Percentiles rank a stretch among this genome's conserved stretches.
phyloP scores from a whole-genome alignment of 2,888 invertebrate genomes.

The Trilocha varians region DNA sequence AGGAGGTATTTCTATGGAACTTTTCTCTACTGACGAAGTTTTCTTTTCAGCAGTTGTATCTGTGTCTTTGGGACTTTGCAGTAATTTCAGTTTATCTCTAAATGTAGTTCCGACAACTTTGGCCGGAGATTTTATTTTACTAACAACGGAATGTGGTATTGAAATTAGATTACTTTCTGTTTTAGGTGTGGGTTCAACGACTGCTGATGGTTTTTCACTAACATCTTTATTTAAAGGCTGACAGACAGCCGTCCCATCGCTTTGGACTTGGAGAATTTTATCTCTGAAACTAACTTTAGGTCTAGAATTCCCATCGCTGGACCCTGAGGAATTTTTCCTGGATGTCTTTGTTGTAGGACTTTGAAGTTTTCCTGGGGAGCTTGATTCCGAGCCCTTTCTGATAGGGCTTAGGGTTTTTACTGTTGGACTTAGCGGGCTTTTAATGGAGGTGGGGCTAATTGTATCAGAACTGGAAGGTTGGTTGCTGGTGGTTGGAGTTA shows the following conservation, averaged over 20 bases:
- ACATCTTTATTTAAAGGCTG: constrained; percentile 58
- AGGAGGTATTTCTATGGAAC: constrained; percentile 41
- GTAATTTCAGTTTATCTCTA: constrained; percentile 62
- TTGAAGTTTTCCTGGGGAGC: constrained; percentile 63
- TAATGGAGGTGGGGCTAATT: constrained; percentile 64
- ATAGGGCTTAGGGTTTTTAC: constrained; percentile 63
- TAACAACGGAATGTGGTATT: constrained; percentile 67
- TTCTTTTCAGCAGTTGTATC: constrained; percentile 45
- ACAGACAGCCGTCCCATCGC: constrained; percentile 61
- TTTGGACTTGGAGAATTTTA: constrained; percentile 73
- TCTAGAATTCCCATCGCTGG: constrained; percentile 52
- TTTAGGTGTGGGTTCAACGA: constrained; percentile 62
- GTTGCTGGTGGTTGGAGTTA: constrained; percentile 56
- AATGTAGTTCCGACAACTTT: constrained; percentile 63
- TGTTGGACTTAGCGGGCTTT: constrained; percentile 66
- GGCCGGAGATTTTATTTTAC: constrained; percentile 68
- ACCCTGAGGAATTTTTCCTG: constrained; percentile 64
- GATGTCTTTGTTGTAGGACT: constrained; percentile 62
- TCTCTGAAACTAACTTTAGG: constrained; percentile 77
- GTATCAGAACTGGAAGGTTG: constrained; percentile 68
- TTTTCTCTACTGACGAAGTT: constrained; percentile 34
- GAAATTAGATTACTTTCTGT: constrained; percentile 61
- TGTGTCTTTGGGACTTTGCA: constrained; percentile 55
- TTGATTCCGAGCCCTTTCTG: constrained; percentile 65
- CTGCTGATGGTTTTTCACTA: constrained; percentile 56